These are phyloP conservation scores for Drosophila biarmipes DNA, from an alignment of 1,140 invertebrate genomes.

Conservation along the genomic window DNA sequence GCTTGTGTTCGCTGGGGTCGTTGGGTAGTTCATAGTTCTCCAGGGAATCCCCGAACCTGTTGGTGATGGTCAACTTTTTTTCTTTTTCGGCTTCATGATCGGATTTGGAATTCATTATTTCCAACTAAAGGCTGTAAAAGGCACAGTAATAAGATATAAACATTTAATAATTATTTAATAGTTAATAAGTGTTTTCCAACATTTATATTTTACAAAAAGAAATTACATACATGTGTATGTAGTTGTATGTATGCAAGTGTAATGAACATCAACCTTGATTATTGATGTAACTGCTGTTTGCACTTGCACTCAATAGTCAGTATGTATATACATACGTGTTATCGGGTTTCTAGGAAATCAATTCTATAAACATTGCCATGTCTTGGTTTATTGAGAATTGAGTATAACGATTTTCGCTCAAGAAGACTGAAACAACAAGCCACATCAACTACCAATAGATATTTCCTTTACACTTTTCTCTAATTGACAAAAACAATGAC, in stretches of 20 bases:
- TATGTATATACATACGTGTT: background rate
- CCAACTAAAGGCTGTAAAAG: conserved; percentile 9
- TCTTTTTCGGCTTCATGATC: conserved; percentile 35
- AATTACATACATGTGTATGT: too few relatives aligned
- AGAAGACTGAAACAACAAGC: background rate
- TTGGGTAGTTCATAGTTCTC: conserved; percentile 31
- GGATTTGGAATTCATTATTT: conserved; percentile 42
- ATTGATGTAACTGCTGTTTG: conserved; percentile 5
- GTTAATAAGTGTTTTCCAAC: too few relatives aligned
- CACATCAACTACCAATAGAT: background rate
- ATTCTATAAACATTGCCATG: background rate
- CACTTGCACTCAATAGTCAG: background rate
- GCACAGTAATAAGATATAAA: too few relatives aligned
- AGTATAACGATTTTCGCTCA: background rate
- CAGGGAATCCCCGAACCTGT: conserved; percentile 26
- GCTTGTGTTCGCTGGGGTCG: conserved; percentile 10
- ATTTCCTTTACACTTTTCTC: background rate
- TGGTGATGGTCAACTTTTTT: conserved; percentile 39
- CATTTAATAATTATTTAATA: too few relatives aligned
- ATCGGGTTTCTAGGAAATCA: background rate
- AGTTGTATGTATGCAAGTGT: background rate
- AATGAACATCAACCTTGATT: background rate
- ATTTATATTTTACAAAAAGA: background rate
- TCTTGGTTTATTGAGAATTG: background rate
- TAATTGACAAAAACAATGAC: conserved; percentile 38